Evolutionary conservation across 2,113 vertebrate genomes (phyloP), one percentile per base, ranked within the genome.

Genomic region (Gobius niger): DNA sequence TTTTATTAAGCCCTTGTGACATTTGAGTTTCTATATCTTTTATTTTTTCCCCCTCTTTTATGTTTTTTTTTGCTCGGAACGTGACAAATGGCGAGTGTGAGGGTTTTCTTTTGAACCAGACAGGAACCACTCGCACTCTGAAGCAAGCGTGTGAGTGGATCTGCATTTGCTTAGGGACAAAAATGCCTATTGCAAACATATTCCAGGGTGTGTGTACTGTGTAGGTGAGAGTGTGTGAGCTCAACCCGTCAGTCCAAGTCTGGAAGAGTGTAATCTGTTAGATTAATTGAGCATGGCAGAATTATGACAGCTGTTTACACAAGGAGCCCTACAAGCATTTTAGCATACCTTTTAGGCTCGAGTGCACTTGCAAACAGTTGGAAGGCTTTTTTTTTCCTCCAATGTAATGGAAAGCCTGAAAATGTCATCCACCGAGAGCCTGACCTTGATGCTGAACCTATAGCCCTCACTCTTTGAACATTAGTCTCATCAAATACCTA

Each of bases 231-330:
- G 49, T 74, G 70, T 75, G 69, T 18, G 65, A 82, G 69, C 70
- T 73, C 65, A 16, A 68, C 68, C 63, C 69, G 85, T 74, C 59
- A 79, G 78, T 56, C 80, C 73, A 65, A 76, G 80, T 90, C 89
- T 91, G 88, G 90, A 89, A 91, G 92, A 92, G 87, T 85, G 86
- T 87, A 88, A 85, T 80, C 84, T 81, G 85, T 85, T 87, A 91
- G 84, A 89, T 91, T 91, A 90, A 91, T 91, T 91, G 90, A 90
- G 85, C 90, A 80, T 90, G 91, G 90, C 91, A 92, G 91, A 90
- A 90, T 91, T 89, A 91, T 92, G 91, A 91, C 91, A 90, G 89
- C 84, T 92, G 91, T 93, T 93, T 93, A 93, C 90, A 90, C 88
- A 84, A 80, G 81, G 77, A 87, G 75, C 82, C 84, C 82, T 85